Evolutionary conservation across 2,888 invertebrate genomes (phyloP), one percentile per base, ranked within the genome.

Genomic region (Smittia aterrima): DNA sequence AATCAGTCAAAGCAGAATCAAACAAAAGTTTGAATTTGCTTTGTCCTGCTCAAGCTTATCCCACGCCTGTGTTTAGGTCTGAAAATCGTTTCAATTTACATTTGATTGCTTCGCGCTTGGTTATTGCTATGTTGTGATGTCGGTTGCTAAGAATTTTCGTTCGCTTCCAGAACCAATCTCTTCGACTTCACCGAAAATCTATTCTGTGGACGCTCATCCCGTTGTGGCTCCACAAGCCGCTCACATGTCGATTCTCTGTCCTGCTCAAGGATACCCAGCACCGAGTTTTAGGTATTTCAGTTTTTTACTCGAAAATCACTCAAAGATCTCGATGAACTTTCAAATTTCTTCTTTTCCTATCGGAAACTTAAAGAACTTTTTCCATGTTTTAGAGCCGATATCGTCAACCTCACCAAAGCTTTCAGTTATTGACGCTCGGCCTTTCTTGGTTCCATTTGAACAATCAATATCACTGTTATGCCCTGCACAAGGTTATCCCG

Each of bases 401-500:
- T 86, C 87, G 66, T 85, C 85, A 77, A 83, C 85, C 7, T 83
- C 85, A 2, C 86, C 87, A 1, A 86, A 85, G 78, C 82, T 86
- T 66, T 85, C 86, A 20, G 81, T 85, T 1, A 77, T 85, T 75
- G 85, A 85, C 77, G 83, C 82, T 1, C 79, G 83, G 11, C 82
- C 83, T 6, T 76, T 83, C 47, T 76, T 77, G 47, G 78, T 80
- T 77, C 80, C 83, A 77, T 79, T 83, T 78, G 82, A 83, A 76
- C 80, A 81, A 78, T 86, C 86, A 80, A 84, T 89, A 78, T 88
- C 90, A 64, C 81, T 92, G 76, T 83, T 90, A 78, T 92, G 91
- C 82, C 90, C 90, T 75, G 90, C 91, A 20, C 91, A 91, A 82
- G 90, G 89, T 25, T 92, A 87, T 84, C 91, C 91, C 76, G 87